Evolutionary conservation across 2,113 vertebrate genomes (phyloP).

Genomic region (Alaudala cheleensis): DNA sequence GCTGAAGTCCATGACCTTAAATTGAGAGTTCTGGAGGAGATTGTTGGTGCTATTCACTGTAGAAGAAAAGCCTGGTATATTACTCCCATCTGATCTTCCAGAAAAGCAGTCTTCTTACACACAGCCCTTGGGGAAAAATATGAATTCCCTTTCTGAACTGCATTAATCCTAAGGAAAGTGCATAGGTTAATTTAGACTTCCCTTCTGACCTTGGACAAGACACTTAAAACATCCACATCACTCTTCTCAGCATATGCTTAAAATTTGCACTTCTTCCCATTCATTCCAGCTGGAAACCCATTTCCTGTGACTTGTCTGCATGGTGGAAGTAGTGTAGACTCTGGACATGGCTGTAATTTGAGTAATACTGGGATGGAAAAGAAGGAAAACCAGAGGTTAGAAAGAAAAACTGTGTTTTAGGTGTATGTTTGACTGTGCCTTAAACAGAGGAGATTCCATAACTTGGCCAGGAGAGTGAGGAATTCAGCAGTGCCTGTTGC

Average conservation of each 20-base stretch:
- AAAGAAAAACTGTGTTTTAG: neutral
- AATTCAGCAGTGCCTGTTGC: neutral
- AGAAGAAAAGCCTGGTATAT: neutral
- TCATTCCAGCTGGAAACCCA: neutral
- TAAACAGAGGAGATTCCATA: neutral
- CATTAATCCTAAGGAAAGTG: neutral
- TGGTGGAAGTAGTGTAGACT: neutral
- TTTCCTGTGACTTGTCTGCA: neutral
- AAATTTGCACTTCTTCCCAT: neutral
- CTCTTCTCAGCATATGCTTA: neutral
- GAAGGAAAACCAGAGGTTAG: neutral
- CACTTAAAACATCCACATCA: neutral
- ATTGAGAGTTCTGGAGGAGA: neutral
- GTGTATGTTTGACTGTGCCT: neutral
- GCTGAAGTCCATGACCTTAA: neutral
- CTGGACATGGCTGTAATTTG: neutral
- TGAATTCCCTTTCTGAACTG: neutral
- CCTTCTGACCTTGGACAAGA: neutral
- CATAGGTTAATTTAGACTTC: neutral
- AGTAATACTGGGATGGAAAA: neutral
- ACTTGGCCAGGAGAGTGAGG: neutral
- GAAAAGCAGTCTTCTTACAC: neutral
- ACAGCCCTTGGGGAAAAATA: neutral
- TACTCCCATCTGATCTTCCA: neutral
- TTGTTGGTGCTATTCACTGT: neutral